Evolutionary conservation across 35 echinoderm and acorn worm genomes (phyloP).

Genomic region (Chiridota heheva): DNA sequence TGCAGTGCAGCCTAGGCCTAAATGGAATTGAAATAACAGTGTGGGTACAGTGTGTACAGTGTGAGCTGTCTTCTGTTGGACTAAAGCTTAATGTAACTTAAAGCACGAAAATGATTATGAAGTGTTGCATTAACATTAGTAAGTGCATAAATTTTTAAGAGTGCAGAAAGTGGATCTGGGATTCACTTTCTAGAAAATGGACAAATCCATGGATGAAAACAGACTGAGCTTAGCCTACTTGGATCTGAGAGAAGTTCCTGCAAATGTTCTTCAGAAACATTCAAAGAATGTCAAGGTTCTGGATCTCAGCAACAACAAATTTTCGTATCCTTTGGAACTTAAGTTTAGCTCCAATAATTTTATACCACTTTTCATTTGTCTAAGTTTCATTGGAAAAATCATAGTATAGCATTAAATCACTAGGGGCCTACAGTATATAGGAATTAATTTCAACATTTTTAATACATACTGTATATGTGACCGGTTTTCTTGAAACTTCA

Average conservation of each 20-base stretch:
- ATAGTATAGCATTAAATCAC: neutral
- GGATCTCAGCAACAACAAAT: constrained; percentile 79
- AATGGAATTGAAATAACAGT: too few relatives aligned
- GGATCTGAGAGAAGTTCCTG: constrained; percentile 56
- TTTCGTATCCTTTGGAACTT: constrained; percentile 66
- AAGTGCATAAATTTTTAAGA: too few relatives aligned
- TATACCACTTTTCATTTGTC: too few relatives aligned
- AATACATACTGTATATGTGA: neutral
- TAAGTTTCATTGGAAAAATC: neutral
- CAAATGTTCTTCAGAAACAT: constrained; percentile 43
- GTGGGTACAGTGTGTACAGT: too few relatives aligned
- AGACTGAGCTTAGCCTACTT: constrained; percentile 63
- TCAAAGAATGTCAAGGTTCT: constrained; percentile 26
- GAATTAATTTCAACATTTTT: neutral
- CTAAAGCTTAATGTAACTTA: too few relatives aligned
- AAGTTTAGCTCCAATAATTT: neutral
- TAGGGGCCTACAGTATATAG: neutral
- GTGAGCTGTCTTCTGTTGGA: too few relatives aligned
- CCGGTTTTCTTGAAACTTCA: neutral
- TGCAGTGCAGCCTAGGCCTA: too few relatives aligned
- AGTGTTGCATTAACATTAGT: too few relatives aligned
- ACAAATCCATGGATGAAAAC: neutral
- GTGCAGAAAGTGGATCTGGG: too few relatives aligned
- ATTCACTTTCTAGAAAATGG: too few relatives aligned
- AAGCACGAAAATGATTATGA: too few relatives aligned